Base-by-base conservation (phyloP, 1,140 invertebrate genomes). In the Bombus vancouverensis region DNA sequence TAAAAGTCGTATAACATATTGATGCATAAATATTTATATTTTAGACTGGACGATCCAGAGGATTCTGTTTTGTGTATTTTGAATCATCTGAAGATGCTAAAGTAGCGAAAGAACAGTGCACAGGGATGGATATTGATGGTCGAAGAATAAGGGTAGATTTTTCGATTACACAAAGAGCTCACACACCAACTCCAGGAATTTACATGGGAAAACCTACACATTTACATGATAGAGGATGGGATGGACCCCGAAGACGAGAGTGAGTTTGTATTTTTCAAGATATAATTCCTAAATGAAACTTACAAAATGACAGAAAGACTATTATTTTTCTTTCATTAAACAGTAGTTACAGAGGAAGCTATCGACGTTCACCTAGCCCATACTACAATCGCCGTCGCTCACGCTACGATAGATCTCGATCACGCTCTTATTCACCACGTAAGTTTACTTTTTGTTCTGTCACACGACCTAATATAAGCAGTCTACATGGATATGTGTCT, bases 21-120 rank as follows among this genome's bases (percentile, higher is more conserved):
- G n/a, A 42, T 18, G 66, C 37, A 39, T 72, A 59, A 57, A 65
- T 10, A 47, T 68, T 42, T 75, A 65, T 85, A 8, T 83, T 87
- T 39, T 93, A 99, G 97, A 99, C 98, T 91, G 97, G 98, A 28
- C 96, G 98, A 87, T 99, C 99, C 1, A 96, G 99, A 91, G 99
- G 99, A 53, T 99, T 99, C 95, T 98, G 98, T 87, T 99, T 99
- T 96, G 98, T 99, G 44, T 99, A 99, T 95, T 99, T 98, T 95
- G 97, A 98, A 94, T 97, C 96, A 72, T 94, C 97, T 18, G 98
- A 98, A 75, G 98, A 99, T 96, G 98, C 99, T 0, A 98, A 98
- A 92, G 97, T 97, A 83, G 99, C 99, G 1, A 99, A 99, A 95
- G 98, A 99, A 88, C 96, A 98, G 91, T 99, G 98, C 91, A 97